A percentile compares a stretch with the other conserved stretches of the same genome.
phyloP scores from a whole-genome alignment of 1,140 invertebrate genomes.

The Lanistes nyassanus region DNA sequence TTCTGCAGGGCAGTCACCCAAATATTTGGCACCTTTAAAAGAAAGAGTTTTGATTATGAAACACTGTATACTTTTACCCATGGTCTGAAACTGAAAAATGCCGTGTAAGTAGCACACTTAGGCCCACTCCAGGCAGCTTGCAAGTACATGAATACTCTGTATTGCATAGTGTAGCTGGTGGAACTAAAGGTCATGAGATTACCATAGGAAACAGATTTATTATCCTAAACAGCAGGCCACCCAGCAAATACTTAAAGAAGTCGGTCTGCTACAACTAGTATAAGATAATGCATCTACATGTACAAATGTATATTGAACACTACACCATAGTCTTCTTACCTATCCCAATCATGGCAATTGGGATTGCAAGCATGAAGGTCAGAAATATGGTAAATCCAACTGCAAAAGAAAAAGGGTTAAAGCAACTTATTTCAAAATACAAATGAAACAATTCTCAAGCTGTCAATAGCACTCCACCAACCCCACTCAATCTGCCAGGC shows the following conservation, averaged over 20 bases:
- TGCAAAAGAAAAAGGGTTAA: slow-evolving; percentile 60
- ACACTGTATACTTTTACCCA: not conserved
- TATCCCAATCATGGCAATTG: slow-evolving; percentile 76
- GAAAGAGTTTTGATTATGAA: not conserved
- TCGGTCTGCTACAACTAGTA: not conserved
- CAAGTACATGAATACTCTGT: no score
- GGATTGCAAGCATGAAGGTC: slow-evolving; percentile 74
- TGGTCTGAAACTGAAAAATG: no score
- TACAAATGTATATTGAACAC: not conserved
- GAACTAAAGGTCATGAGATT: no score
- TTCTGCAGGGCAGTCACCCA: slow-evolving; percentile 82
- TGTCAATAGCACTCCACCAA: no score
- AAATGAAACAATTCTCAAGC: no score
- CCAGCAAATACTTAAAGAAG: not conserved
- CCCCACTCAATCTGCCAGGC: no score
- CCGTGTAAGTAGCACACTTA: not conserved
- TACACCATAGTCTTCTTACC: slow-evolving; percentile 61
- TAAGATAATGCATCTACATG: not conserved
- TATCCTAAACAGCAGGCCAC: not conserved
- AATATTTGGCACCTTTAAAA: slow-evolving; percentile 78
- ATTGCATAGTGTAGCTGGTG: no score
- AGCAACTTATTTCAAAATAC: no score
- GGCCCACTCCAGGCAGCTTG: not conserved
- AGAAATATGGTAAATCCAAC: slow-evolving; percentile 76
- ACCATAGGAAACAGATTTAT: not conserved